A percentile compares a stretch with the other conserved stretches of the same genome.
phyloP scores from a whole-genome alignment of 2,888 invertebrate species.

The Plutella xylostella region DNA sequence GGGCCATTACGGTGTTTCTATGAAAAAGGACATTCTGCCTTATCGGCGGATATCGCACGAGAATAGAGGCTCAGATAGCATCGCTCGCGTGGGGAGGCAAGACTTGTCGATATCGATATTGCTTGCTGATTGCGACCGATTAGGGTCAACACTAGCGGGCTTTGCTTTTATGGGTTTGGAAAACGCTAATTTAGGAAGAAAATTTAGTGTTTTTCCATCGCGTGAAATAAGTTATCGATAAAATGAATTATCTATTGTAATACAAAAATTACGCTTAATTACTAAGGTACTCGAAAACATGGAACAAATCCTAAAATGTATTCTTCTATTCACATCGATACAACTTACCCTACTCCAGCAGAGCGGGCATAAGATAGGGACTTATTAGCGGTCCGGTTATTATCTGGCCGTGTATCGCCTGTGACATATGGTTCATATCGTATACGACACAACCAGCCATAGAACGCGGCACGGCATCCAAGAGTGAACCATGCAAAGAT shows the following conservation, averaged over 20 bases:
- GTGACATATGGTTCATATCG: constrained; percentile 66
- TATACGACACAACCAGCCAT: constrained; percentile 39
- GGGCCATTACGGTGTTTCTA: constrained; percentile 64
- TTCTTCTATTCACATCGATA: background rate
- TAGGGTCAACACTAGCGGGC: too few species aligned
- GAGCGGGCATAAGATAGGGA: constrained; percentile 51
- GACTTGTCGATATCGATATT: constrained; percentile 21
- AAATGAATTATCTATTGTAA: too few species aligned
- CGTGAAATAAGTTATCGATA: too few species aligned
- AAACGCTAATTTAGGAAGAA: too few species aligned
- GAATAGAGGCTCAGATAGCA: constrained; percentile 68
- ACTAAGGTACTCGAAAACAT: too few species aligned
- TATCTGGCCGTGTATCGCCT: constrained; percentile 55
- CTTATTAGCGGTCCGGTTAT: constrained; percentile 58
- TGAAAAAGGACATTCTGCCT: constrained; percentile 67
- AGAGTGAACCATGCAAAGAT: constrained; percentile 1
- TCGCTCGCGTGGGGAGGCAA: constrained; percentile 29
- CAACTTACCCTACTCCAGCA: too few species aligned
- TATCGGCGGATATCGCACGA: constrained; percentile 63
- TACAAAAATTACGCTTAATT: too few species aligned
- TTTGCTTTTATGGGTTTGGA: too few species aligned
- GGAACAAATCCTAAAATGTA: too few species aligned
- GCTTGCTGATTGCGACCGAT: constrained; percentile 12
- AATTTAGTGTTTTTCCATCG: too few species aligned
- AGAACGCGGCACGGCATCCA: constrained; percentile 20